Conservation (phyloP, 2,888 invertebrate genomes). For the Masnerella sp. region DNA sequence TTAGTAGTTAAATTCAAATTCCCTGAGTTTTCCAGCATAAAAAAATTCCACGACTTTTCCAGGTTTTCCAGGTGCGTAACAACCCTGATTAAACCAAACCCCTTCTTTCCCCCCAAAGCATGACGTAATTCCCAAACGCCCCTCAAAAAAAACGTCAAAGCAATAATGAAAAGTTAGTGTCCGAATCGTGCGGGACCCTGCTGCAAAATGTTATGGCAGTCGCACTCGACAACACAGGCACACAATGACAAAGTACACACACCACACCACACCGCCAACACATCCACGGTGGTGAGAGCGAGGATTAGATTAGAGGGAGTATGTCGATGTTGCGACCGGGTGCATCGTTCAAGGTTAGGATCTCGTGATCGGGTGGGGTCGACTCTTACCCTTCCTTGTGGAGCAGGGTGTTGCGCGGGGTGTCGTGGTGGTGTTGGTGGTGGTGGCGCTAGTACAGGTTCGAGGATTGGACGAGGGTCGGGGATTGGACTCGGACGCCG, state of each 20-base stretch:
- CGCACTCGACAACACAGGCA: conserved; percentile 61
- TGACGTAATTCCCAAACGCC: too few relatives aligned
- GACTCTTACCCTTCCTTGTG: conserved; percentile 78
- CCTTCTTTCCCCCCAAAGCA: too few relatives aligned
- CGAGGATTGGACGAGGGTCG: conserved; percentile 75
- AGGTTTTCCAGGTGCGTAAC: too few relatives aligned
- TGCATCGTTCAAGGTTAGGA: conserved; percentile 63
- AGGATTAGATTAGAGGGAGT: conserved; percentile 71
- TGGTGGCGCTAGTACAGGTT: conserved; percentile 76
- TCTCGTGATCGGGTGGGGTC: conserved; percentile 73
- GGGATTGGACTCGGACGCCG: conserved; percentile 65
- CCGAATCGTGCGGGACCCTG: conserved; percentile 55
- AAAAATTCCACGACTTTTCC: too few relatives aligned
- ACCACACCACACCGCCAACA: conserved; percentile 78
- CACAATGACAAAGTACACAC: conserved; percentile 67
- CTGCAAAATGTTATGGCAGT: conserved; percentile 60
- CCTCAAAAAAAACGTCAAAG: too few relatives aligned
- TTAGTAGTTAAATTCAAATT: too few relatives aligned
- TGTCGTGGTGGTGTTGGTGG: conserved; percentile 78
- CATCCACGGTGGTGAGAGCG: conserved; percentile 78
- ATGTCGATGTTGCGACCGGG: conserved; percentile 62
- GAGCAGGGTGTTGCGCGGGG: conserved; percentile 78
- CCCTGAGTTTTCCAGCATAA: too few relatives aligned
- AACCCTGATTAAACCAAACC: too few relatives aligned
- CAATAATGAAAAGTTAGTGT: too few relatives aligned